Conservation (phyloP, 92 coral and sea anemone species). For the Virgularia gustaviana region DNA sequence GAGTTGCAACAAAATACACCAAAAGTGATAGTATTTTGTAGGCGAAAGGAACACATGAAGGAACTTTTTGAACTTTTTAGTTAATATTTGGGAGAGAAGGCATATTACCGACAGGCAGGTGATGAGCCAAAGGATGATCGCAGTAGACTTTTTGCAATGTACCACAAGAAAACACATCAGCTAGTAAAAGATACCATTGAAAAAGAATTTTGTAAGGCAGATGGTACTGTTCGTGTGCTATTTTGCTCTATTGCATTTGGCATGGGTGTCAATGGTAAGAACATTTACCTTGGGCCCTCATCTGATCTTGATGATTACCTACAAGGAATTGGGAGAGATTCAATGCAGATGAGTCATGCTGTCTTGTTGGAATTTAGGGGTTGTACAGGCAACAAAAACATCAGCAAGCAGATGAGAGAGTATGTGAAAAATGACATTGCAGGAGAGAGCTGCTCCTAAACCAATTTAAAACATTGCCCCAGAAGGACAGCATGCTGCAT, state of each 20-base stretch:
- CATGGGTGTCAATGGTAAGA: conserved; percentile 54
- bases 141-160: conserved; percentile 54
- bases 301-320: conserved; percentile 51
- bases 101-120: conserved; percentile 37
- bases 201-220: conserved; percentile 50
- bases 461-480: background rate
- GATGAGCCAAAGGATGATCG: conserved; percentile 53
- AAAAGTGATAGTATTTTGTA: conserved; percentile 53
- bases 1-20: conserved; percentile 15
- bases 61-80: conserved; percentile 52
- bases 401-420: conserved; percentile 40
- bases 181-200: conserved; percentile 51
- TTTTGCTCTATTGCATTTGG: conserved; percentile 63
- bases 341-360: conserved; percentile 42
- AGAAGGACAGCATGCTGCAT: conserved; percentile 9
- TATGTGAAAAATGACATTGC: conserved; percentile 45
- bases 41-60: conserved; percentile 37
- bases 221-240: conserved; percentile 49
- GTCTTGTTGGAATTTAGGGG: conserved; percentile 48
- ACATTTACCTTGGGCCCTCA: conserved; percentile 49
- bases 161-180: conserved; percentile 43
- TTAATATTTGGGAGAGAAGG: conserved; percentile 31
- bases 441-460: no score
- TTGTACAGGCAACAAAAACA: conserved; percentile 40
- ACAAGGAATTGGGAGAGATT: conserved; percentile 57